Percentiles rank a stretch among this genome's conserved stretches.
These are phyloP conservation scores for Phyto melanocephala DNA, from an alignment of 2,888 invertebrate genomes.

Conservation along the genomic window DNA sequence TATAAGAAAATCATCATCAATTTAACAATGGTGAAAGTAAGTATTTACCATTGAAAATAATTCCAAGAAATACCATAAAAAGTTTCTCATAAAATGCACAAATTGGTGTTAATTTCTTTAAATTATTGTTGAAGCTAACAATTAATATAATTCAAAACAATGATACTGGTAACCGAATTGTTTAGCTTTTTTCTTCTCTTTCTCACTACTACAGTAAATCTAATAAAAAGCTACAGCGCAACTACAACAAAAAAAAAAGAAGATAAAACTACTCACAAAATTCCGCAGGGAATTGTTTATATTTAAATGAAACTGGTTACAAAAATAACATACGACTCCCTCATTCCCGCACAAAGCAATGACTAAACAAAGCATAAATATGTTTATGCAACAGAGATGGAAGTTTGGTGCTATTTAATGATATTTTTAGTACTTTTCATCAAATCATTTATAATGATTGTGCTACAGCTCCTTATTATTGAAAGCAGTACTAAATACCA, in stretches of 20 bases:
- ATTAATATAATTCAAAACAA: slow-evolving; percentile 43
- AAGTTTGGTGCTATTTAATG: too few relatives aligned
- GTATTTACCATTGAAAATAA: background rate
- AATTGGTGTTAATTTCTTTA: slow-evolving; percentile 45
- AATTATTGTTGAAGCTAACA: background rate
- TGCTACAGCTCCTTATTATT: too few relatives aligned
- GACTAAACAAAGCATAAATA: too few relatives aligned
- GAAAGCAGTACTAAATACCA: too few relatives aligned
- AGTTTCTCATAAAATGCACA: slow-evolving; percentile 11
- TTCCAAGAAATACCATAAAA: slow-evolving; percentile 10
- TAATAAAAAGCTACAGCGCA: background rate
- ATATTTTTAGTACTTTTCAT: too few relatives aligned
- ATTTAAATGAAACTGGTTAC: slow-evolving; percentile 26
- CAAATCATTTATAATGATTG: too few relatives aligned
- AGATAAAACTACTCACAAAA: background rate
- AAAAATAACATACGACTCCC: background rate
- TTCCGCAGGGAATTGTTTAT: slow-evolving; percentile 1
- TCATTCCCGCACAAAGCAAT: slow-evolving; percentile 20
- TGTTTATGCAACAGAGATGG: too few relatives aligned
- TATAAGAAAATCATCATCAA: too few relatives aligned
- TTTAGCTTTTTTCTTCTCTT: too few relatives aligned
- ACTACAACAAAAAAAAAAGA: background rate
- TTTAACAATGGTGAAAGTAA: slow-evolving; percentile 8
- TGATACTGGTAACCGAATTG: background rate
- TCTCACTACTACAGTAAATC: too few relatives aligned